Evolutionary conservation across 2,888 invertebrate species (phyloP).

Genomic region (Caenorhabditis uteleia): DNA sequence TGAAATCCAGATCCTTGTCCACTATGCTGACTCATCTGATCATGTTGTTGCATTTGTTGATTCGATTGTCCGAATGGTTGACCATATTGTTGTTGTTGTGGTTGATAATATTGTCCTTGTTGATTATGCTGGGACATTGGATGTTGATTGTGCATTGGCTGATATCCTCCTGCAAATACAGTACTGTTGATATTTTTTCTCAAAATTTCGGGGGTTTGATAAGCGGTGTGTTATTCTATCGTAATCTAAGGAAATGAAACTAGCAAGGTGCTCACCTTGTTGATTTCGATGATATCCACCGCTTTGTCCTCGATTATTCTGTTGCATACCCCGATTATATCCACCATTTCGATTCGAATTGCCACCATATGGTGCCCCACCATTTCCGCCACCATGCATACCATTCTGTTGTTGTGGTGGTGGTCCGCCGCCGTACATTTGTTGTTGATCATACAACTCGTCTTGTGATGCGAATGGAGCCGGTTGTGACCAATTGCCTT

Average conservation of each 20-base stretch:
- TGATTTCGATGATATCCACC: slow-evolving; percentile 1
- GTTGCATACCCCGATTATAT: slow-evolving; percentile 9
- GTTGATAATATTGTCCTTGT: neutral
- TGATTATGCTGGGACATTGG: neutral
- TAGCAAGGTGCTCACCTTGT: neutral
- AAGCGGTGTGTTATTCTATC: neutral
- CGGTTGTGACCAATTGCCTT: slow-evolving; percentile 22
- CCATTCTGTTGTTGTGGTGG: neutral
- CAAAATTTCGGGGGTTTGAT: neutral
- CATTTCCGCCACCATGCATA: slow-evolving; percentile 4
- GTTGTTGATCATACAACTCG: slow-evolving; percentile 24
- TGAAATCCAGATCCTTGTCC: slow-evolving; percentile 5
- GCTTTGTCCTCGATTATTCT: slow-evolving; percentile 3
- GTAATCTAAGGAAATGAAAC: neutral
- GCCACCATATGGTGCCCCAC: slow-evolving; percentile 11
- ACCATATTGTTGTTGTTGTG: neutral
- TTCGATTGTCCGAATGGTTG: neutral
- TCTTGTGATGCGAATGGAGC: slow-evolving; percentile 28
- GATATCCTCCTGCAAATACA: neutral
- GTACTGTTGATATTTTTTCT: neutral
- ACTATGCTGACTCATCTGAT: slow-evolving; percentile 3
- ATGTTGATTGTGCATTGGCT: neutral
- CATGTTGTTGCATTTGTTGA: neutral
- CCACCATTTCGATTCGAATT: slow-evolving; percentile 19
- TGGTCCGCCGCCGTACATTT: neutral